These are phyloP conservation scores for Albula glossodonta DNA, from an alignment of 2,113 vertebrate genomes.

Conservation along the genomic window DNA sequence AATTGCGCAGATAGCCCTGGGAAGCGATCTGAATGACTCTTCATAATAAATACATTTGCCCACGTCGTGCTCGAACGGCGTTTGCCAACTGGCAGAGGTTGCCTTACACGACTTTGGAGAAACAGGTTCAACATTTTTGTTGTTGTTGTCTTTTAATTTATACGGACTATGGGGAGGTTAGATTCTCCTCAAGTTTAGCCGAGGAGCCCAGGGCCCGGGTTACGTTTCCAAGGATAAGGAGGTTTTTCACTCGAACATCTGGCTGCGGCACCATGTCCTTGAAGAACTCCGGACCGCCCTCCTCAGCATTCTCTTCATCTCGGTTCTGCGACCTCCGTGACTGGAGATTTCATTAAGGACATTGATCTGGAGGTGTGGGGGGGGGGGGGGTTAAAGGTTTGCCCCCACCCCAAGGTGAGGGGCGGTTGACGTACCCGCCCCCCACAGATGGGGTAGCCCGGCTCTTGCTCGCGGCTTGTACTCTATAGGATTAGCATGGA, in stretches of 20 bases:
- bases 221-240: not conserved
- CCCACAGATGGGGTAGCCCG: not conserved
- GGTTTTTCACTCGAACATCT: not conserved
- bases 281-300: not conserved
- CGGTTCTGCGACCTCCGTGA: not conserved
- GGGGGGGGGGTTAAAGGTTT: too few relatives aligned
- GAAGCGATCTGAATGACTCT: conserved; percentile 73
- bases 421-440: not conserved
- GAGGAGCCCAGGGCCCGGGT: not conserved
- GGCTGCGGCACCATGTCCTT: not conserved
- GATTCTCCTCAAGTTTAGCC: not conserved
- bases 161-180: not conserved
- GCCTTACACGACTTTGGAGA: conserved; percentile 30
- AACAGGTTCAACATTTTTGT: not conserved
- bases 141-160: not conserved
- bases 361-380: not conserved
- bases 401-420: too few relatives aligned
- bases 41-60: conserved; percentile 62
- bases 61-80: conserved; percentile 59
- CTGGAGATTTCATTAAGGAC: not conserved
- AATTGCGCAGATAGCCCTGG: conserved; percentile 59
- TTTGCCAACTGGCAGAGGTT: conserved; percentile 49
- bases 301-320: not conserved
- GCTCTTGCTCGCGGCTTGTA: too few relatives aligned
- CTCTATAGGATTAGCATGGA: not conserved